phyloP scores from a whole-genome alignment of 2,797 vertebrate genomes.

The Prionace glauca region DNA sequence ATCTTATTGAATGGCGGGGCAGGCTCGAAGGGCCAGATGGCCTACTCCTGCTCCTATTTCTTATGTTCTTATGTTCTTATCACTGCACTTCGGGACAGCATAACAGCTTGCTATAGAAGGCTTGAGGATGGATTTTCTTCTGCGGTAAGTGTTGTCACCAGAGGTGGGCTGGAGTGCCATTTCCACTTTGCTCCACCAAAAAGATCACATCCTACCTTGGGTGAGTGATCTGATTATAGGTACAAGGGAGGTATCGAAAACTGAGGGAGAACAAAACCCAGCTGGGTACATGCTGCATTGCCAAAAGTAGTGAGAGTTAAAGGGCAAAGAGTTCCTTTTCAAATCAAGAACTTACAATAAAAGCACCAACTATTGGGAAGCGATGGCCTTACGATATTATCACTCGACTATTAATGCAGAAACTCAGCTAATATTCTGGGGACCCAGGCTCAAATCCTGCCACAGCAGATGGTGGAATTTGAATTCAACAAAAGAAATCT shows the following conservation, averaged over 20 bases:
- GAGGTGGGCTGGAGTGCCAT: neutral
- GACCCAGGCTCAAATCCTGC: too few species aligned
- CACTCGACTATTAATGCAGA: too few species aligned
- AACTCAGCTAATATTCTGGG: too few species aligned
- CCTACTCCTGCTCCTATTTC: too few species aligned
- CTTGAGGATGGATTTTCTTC: neutral
- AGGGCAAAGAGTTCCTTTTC: neutral
- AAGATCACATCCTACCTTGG: neutral
- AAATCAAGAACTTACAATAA: neutral
- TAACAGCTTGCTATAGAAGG: neutral
- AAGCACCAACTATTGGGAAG: neutral
- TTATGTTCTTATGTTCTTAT: too few species aligned
- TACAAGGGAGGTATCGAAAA: neutral
- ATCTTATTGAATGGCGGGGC: too few species aligned
- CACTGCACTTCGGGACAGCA: neutral
- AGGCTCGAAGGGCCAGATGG: too few species aligned
- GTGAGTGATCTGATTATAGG: neutral
- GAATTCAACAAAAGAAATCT: too few species aligned
- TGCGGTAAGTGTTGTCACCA: neutral
- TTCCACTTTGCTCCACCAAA: neutral
- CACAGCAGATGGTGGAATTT: too few species aligned
- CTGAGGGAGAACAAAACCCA: neutral
- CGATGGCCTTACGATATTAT: too few species aligned
- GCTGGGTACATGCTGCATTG: neutral
- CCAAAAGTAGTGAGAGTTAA: neutral